Conservation (phyloP, 1,140 invertebrate species). For the Bilobella aurantiaca region DNA sequence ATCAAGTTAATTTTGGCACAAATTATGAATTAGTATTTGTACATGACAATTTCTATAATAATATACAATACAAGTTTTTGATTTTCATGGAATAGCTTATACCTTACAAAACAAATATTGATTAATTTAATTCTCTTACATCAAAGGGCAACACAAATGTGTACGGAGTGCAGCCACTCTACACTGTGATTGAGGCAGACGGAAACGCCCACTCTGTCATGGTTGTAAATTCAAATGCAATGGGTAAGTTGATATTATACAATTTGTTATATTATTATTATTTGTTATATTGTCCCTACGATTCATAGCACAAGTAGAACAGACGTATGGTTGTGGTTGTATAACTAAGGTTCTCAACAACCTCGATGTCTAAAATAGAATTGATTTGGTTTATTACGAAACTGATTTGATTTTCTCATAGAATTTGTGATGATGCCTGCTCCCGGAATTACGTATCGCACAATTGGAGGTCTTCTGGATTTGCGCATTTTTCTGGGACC, state of each 20-base stretch:
- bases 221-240: constrained; percentile 28
- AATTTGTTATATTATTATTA: too few relatives aligned
- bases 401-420: too few relatives aligned
- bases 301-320: background rate
- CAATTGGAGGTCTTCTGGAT: constrained; percentile 41
- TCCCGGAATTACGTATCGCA: constrained; percentile 36
- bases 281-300: background rate
- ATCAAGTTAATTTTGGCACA: too few relatives aligned
- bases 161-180: constrained; percentile 44
- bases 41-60: too few relatives aligned
- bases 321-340: background rate
- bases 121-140: background rate
- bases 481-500: constrained; percentile 44
- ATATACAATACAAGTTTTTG: background rate
- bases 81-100: too few relatives aligned
- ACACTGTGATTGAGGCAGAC: constrained; percentile 43
- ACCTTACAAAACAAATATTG: too few relatives aligned
- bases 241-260: background rate
- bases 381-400: too few relatives aligned
- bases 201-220: constrained; percentile 25
- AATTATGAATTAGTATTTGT: too few relatives aligned
- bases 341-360: background rate
- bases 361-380: background rate
- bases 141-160: constrained; percentile 12
- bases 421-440: constrained; percentile 30